Percentiles rank a stretch among this genome's conserved stretches.
Evolutionary conservation across 2,113 vertebrate genomes (phyloP).

Genomic region (Clarias magur): DNA sequence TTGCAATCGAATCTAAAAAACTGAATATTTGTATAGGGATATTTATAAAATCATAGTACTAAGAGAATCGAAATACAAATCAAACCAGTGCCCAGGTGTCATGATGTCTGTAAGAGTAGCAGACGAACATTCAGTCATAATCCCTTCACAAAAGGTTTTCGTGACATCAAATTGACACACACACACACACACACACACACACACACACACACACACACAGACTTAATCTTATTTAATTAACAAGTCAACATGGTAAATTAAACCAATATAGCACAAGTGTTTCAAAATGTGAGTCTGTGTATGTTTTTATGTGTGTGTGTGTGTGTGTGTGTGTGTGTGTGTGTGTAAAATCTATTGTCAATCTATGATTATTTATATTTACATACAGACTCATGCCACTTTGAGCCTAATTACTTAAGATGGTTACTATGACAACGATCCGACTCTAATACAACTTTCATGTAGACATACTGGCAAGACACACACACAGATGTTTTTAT

Average conservation of each 20-base stretch:
- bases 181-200: not conserved
- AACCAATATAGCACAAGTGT: not conserved
- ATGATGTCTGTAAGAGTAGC: no score
- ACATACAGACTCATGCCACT: not conserved
- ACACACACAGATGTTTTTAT: not conserved
- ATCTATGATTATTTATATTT: not conserved
- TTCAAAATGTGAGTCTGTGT: not conserved
- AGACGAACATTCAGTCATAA: no score
- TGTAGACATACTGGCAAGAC: not conserved
- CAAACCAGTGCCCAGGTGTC: no score
- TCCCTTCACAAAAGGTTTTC: no score
- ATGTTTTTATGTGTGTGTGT: not conserved
- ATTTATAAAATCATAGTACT: no score
- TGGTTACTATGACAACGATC: constrained; percentile 6
- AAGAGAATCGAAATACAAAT: no score
- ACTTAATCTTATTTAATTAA: not conserved
- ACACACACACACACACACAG: not conserved
- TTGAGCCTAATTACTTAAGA: not conserved
- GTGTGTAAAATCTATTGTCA: not conserved
- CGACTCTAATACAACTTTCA: constrained; percentile 14
- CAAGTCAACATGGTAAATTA: not conserved
- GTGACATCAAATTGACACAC: no score
- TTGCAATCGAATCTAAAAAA: no score
- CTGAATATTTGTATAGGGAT: no score
- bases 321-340: not conserved